These are phyloP conservation scores for Motacilla alba DNA, from an alignment of 2,113 vertebrate species.

Conservation along the genomic window DNA sequence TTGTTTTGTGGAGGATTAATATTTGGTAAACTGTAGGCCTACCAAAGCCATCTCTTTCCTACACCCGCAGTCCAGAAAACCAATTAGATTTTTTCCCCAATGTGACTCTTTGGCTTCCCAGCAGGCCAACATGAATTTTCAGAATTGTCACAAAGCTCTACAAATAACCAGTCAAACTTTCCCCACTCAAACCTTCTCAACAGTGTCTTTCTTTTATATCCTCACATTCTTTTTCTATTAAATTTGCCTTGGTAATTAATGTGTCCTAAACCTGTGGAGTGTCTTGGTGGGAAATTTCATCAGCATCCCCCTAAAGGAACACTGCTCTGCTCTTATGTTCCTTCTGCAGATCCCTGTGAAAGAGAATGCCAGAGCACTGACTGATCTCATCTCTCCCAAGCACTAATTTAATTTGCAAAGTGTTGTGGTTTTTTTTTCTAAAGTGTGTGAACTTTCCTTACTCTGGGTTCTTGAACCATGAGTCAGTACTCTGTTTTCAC, in stretches of 20 bases:
- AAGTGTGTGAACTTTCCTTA: slow-evolving; percentile 28
- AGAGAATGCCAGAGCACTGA: background rate
- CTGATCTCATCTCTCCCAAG: slow-evolving; percentile 17
- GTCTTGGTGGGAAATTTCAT: slow-evolving; percentile 9
- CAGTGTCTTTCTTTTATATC: background rate
- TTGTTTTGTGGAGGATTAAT: background rate
- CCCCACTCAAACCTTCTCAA: background rate
- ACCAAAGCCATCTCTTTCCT: background rate
- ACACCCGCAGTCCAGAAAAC: background rate
- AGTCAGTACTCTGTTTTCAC: background rate
- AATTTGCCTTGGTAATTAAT: background rate
- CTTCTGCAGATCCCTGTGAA: background rate
- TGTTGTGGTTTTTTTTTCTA: background rate
- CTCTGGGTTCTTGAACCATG: slow-evolving; percentile 1
- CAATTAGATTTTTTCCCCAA: background rate
- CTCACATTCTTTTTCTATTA: background rate
- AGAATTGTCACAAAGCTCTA: background rate
- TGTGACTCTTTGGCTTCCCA: background rate
- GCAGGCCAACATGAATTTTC: background rate
- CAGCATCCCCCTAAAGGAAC: background rate
- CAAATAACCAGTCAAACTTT: background rate
- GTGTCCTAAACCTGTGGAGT: background rate
- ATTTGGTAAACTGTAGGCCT: background rate
- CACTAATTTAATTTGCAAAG: slow-evolving; percentile 44
- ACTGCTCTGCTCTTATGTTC: background rate